Percentiles rank a stretch among this genome's conserved stretches.
Evolutionary conservation across 2,113 vertebrate species (phyloP).

Genomic region (Antigone vipio): DNA sequence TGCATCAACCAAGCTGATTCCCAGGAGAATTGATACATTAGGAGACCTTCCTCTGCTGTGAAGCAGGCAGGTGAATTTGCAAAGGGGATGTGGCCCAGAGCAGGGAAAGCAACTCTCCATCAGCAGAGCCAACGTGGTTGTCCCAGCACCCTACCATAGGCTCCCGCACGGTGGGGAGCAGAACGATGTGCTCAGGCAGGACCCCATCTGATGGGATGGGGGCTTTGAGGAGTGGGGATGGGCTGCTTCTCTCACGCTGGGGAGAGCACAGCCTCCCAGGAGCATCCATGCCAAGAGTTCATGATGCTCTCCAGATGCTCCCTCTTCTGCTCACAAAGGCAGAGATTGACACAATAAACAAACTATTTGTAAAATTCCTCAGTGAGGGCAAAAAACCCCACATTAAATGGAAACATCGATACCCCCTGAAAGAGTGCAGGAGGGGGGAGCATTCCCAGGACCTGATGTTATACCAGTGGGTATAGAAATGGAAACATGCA

Average conservation of each 20-base stretch:
- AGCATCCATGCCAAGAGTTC: constrained; percentile 64
- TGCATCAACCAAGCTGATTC: not conserved
- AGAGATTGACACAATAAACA: constrained; percentile 72
- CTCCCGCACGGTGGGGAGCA: not conserved
- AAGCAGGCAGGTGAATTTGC: not conserved
- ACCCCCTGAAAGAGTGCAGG: constrained; percentile 56
- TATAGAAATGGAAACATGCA: constrained; percentile 49
- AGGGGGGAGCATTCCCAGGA: constrained; percentile 54
- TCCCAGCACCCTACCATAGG: not conserved
- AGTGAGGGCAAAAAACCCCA: constrained; percentile 62
- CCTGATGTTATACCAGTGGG: constrained; percentile 50
- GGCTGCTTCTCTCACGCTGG: constrained; percentile 57
- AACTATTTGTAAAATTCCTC: constrained; percentile 75
- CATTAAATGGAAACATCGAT: constrained; percentile 70
- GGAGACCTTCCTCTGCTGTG: not conserved
- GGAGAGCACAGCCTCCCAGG: constrained; percentile 57
- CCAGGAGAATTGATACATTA: not conserved
- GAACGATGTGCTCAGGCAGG: not conserved
- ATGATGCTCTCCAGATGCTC: constrained; percentile 79
- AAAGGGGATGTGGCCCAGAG: not conserved
- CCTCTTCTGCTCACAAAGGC: constrained; percentile 57
- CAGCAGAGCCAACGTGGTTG: accelerated
- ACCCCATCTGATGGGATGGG: not conserved
- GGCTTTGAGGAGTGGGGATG: constrained; percentile 49
- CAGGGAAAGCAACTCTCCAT: not conserved